These are phyloP conservation scores for Hemiprocne comata DNA, from an alignment of 2,113 vertebrate genomes.

Conservation along the genomic window DNA sequence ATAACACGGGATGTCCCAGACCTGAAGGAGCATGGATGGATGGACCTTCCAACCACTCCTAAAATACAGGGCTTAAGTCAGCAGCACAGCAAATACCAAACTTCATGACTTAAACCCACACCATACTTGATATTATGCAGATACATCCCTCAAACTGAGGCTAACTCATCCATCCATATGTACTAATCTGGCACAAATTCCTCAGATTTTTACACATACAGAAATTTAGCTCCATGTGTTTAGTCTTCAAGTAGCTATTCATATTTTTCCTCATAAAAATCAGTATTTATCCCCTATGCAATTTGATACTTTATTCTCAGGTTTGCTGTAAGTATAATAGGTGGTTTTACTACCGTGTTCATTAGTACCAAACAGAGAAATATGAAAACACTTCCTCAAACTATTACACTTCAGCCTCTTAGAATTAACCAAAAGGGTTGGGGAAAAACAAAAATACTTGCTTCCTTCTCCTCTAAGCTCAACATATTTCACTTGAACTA, in stretches of 20 bases:
- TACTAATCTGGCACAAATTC: too few species aligned
- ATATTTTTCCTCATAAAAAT: background rate
- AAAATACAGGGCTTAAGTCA: background rate
- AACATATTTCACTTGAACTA: background rate
- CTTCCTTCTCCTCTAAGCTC: background rate
- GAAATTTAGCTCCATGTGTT: background rate
- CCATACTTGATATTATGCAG: background rate
- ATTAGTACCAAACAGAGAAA: background rate
- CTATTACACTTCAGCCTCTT: background rate
- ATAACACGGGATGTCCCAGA: fast-evolving
- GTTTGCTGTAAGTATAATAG: background rate
- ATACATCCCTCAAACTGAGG: too few species aligned
- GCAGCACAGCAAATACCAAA: background rate
- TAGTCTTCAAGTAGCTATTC: background rate
- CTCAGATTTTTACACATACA: background rate
- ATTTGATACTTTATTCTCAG: background rate
- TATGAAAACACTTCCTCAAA: background rate
- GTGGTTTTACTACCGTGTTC: fast-evolving
- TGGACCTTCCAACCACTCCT: background rate
- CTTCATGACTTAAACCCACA: background rate
- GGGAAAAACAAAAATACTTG: background rate
- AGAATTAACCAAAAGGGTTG: background rate
- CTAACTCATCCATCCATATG: fast-evolving
- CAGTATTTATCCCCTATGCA: background rate
- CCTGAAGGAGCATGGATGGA: fast-evolving